These are phyloP conservation scores for Neoaliturus tenellus DNA, from an alignment of 2,888 invertebrate genomes.

Conservation along the genomic window DNA sequence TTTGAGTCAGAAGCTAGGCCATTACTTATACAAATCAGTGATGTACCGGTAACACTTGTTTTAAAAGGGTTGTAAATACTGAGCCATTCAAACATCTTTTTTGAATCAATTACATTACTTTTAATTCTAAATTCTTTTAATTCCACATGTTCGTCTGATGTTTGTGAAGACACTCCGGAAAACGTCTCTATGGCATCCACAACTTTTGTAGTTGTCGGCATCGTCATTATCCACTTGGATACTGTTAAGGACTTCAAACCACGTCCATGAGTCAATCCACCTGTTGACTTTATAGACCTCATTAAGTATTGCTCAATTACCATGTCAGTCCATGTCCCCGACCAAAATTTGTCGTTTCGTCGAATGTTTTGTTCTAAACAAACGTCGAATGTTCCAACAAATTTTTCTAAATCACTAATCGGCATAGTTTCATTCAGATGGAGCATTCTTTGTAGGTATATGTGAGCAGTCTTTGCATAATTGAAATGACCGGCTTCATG, in stretches of 20 bases:
- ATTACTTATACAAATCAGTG: slow-evolving; percentile 59
- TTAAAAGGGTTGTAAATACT: slow-evolving; percentile 1
- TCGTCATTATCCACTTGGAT: slow-evolving; percentile 60
- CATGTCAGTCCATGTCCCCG: slow-evolving; percentile 13
- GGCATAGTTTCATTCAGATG: no score
- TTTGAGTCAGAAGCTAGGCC: slow-evolving; percentile 61
- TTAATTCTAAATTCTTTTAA: slow-evolving; percentile 61
- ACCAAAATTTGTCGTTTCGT: neutral
- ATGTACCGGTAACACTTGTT: slow-evolving; percentile 57
- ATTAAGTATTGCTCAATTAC: slow-evolving; percentile 24
- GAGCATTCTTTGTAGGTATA: no score
- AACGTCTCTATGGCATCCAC: slow-evolving; percentile 60
- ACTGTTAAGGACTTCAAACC: slow-evolving; percentile 60
- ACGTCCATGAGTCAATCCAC: slow-evolving; percentile 47
- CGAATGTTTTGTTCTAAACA: no score
- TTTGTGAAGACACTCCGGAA: slow-evolving; percentile 39
- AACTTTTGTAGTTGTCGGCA: slow-evolving; percentile 58
- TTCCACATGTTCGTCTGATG: slow-evolving; percentile 64
- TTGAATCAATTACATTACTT: slow-evolving; percentile 62
- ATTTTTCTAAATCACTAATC: no score
- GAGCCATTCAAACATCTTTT: slow-evolving; percentile 65
- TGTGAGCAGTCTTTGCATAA: no score
- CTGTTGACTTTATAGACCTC: slow-evolving; percentile 14
- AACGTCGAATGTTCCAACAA: no score
- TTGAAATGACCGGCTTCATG: no score